phyloP scores from a whole-genome alignment of 2,113 vertebrate genomes.

The Ariopsis seemanni region DNA sequence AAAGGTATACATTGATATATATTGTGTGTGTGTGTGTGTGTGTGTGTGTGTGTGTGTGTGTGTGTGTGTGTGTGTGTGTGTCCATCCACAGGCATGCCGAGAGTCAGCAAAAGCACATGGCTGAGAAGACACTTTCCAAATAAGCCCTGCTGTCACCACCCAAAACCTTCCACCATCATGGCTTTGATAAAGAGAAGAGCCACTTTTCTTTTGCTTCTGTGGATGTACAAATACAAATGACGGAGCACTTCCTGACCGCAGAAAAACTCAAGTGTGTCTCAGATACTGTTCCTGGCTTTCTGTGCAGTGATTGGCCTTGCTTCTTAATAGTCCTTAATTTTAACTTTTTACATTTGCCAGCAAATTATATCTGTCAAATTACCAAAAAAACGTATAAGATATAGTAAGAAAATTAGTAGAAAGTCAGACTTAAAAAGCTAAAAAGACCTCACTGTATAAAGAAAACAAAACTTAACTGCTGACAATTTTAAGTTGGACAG shows the following conservation, averaged over 20 bases:
- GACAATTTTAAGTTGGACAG: slow-evolving; percentile 80
- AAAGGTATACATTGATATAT: not conserved
- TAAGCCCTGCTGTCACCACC: slow-evolving; percentile 65
- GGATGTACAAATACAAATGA: slow-evolving; percentile 75
- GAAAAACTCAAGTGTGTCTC: slow-evolving; percentile 82
- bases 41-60: slow-evolving; percentile 30
- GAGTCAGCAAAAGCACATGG: slow-evolving; percentile 98
- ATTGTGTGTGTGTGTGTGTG: slow-evolving; percentile 38
- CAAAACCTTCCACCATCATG: slow-evolving; percentile 50
- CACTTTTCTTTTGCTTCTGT: slow-evolving; percentile 81
- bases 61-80: slow-evolving; percentile 35
- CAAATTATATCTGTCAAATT: slow-evolving; percentile 84
- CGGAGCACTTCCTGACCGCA: slow-evolving; percentile 68
- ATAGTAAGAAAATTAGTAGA: slow-evolving; percentile 72
- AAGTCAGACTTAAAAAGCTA: slow-evolving; percentile 80
- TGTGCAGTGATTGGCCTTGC: slow-evolving; percentile 92
- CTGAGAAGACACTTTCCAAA: slow-evolving; percentile 93
- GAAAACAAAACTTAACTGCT: slow-evolving; percentile 79
- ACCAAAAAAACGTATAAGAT: slow-evolving; percentile 64
- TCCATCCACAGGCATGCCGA: slow-evolving; percentile 85
- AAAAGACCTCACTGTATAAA: slow-evolving; percentile 68
- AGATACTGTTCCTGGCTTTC: slow-evolving; percentile 88
- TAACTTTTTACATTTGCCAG: slow-evolving; percentile 89
- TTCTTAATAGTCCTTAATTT: slow-evolving; percentile 91
- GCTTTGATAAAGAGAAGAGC: slow-evolving; percentile 64